These are phyloP conservation scores for Bubo bubo DNA, from an alignment of 2,113 vertebrate species.

Conservation along the genomic window DNA sequence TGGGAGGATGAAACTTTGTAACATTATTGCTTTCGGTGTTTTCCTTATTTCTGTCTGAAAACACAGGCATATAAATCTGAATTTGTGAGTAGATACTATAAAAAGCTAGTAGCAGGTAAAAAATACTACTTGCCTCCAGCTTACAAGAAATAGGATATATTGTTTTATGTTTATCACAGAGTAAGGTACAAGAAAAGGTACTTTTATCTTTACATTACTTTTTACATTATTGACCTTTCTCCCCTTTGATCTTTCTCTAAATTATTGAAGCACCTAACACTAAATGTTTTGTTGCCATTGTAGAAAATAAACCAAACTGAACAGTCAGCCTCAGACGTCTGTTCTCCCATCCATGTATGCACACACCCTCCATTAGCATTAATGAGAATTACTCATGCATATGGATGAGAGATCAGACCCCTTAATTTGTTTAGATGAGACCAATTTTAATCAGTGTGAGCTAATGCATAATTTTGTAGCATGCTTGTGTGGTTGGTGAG, in stretches of 20 bases:
- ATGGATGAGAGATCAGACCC: slow-evolving; percentile 36
- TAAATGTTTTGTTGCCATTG: background rate
- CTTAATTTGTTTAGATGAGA: slow-evolving; percentile 55
- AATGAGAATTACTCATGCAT: background rate
- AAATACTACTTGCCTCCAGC: background rate
- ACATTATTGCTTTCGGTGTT: background rate
- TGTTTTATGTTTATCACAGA: background rate
- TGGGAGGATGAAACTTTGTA: background rate
- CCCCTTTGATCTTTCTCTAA: background rate
- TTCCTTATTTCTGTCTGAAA: background rate
- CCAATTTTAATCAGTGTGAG: slow-evolving; percentile 43
- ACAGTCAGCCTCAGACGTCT: background rate
- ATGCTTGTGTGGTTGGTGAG: background rate
- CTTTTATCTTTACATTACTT: no score
- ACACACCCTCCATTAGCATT: background rate
- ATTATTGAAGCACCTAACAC: slow-evolving; percentile 7
- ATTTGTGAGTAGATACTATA: background rate
- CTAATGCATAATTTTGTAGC: background rate
- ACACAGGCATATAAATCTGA: background rate
- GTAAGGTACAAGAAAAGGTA: background rate
- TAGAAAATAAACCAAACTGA: background rate
- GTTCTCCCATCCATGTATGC: background rate
- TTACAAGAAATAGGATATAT: background rate
- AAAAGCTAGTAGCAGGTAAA: background rate
- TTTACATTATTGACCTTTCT: background rate